These are phyloP conservation scores for Acleris holmiana DNA, from an alignment of 2,888 invertebrate genomes.

Conservation along the genomic window DNA sequence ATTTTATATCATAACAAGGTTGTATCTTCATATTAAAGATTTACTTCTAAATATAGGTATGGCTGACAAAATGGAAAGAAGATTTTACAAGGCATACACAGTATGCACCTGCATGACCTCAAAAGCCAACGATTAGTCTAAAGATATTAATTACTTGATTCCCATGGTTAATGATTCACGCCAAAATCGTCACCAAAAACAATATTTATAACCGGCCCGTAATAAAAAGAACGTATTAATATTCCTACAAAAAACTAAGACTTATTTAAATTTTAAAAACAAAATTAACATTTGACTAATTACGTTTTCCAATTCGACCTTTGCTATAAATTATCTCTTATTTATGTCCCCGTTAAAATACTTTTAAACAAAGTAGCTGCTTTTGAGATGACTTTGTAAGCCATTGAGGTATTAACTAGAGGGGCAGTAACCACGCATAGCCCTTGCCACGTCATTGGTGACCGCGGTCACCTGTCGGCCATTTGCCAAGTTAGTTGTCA, in stretches of 20 bases:
- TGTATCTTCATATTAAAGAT: no score
- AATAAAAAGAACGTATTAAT: conserved; percentile 28
- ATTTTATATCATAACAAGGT: no score
- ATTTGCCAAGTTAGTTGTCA: no score
- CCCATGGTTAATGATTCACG: conserved; percentile 3
- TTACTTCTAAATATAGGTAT: no score
- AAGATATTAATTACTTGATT: conserved; percentile 5
- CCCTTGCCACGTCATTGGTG: no score
- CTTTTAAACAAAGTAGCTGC: conserved; percentile 17
- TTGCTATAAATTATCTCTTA: conserved; percentile 27
- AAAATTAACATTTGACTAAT: conserved; percentile 33
- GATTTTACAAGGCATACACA: background rate
- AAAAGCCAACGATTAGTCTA: conserved; percentile 17
- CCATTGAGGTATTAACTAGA: no score
- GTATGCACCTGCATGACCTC: background rate
- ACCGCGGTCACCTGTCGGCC: no score
- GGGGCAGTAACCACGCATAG: no score
- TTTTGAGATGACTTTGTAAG: conserved; percentile 4
- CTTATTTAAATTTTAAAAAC: conserved; percentile 34
- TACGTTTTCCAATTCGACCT: conserved; percentile 31
- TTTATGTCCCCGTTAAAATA: conserved; percentile 30
- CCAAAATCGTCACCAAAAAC: conserved; percentile 18
- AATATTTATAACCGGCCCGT: conserved; percentile 19
- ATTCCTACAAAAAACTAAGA: conserved; percentile 22
- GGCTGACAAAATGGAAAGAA: background rate